Percentiles rank a stretch among this genome's conserved stretches.
Evolutionary conservation across 2,888 invertebrate species (phyloP).

Genomic region (Amblyjoppa fuscipennis): DNA sequence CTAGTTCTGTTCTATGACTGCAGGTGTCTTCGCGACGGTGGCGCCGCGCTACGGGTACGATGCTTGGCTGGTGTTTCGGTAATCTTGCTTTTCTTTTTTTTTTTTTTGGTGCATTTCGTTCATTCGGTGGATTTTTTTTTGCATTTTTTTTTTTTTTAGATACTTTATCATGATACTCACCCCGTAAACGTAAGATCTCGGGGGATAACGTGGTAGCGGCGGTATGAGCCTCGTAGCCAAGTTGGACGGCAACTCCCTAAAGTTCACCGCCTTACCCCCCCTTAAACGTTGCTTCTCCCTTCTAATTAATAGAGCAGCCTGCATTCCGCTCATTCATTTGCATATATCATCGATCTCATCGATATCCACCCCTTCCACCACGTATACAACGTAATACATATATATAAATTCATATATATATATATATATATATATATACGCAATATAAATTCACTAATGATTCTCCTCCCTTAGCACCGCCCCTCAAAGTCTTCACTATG

Average conservation of each 20-base stretch:
- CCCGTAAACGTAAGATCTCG: slow-evolving; percentile 87
- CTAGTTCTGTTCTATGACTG: slow-evolving; percentile 38
- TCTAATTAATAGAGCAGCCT: slow-evolving; percentile 97
- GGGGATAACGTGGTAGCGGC: slow-evolving; percentile 95
- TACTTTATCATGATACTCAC: slow-evolving; percentile 79
- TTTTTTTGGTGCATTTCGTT: slow-evolving; percentile 43
- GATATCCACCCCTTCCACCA: slow-evolving; percentile 71
- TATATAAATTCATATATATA: slow-evolving; percentile 41
- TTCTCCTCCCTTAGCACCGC: slow-evolving; percentile 68
- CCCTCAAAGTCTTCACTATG: slow-evolving; percentile 68
- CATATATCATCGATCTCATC: slow-evolving; percentile 77
- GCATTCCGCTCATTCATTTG: slow-evolving; percentile 90
- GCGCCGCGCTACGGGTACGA: slow-evolving; percentile 62
- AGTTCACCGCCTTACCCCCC: slow-evolving; percentile 92
- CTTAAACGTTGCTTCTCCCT: slow-evolving; percentile 94
- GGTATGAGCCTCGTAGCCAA: slow-evolving; percentile 94
- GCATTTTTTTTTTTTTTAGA: slow-evolving; percentile 48
- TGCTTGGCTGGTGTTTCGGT: slow-evolving; percentile 42
- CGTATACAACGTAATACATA: slow-evolving; percentile 66
- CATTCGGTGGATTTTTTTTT: slow-evolving; percentile 51
- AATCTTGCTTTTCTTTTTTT: slow-evolving; percentile 42
- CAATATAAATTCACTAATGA: slow-evolving; percentile 65
- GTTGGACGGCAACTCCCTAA: slow-evolving; percentile 94
- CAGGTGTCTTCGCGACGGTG: slow-evolving; percentile 36
- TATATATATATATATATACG: slow-evolving; percentile 56